Percentiles rank a stretch among this genome's conserved stretches.
Conservation (phyloP, 1,140 invertebrate species). For the Hylaeus volcanicus region DNA sequence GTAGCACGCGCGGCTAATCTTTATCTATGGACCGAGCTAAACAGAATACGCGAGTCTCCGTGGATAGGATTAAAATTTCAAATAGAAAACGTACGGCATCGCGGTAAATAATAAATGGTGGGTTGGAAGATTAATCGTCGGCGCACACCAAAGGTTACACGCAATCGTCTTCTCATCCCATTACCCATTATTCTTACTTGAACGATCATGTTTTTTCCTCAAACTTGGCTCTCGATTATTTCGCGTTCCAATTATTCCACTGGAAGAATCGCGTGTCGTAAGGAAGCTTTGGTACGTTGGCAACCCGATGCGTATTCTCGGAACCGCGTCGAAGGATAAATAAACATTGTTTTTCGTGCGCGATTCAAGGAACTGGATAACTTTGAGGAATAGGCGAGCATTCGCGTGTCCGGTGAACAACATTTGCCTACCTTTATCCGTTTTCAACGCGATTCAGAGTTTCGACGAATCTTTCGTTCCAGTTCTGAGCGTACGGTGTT, state of each 20-base stretch:
- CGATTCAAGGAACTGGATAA: no score
- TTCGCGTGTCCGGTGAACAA: background rate
- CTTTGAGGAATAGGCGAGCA: background rate
- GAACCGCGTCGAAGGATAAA: background rate
- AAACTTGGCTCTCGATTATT: background rate
- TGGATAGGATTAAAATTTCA: slow-evolving; percentile 35
- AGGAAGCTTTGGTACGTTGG: background rate
- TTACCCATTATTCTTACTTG: no score
- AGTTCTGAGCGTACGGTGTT: background rate
- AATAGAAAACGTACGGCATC: slow-evolving; percentile 25
- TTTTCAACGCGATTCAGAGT: background rate
- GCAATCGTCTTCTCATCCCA: background rate
- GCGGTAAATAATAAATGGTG: slow-evolving; percentile 31
- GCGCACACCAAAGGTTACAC: slow-evolving; percentile 3
- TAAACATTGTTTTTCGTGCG: background rate
- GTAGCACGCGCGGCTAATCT: slow-evolving; percentile 30
- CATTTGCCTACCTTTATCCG: background rate
- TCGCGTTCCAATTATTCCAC: slow-evolving; percentile 13
- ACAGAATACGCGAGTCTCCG: background rate
- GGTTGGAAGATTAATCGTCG: slow-evolving; percentile 27
- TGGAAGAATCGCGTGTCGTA: no score
- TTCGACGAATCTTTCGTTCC: slow-evolving; percentile 13
- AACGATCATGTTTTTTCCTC: background rate
- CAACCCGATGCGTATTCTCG: background rate
- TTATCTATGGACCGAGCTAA: slow-evolving; percentile 32